These are phyloP conservation scores for Sarcophaga peregrina DNA, from an alignment of 1,140 invertebrate species.

Conservation along the genomic window DNA sequence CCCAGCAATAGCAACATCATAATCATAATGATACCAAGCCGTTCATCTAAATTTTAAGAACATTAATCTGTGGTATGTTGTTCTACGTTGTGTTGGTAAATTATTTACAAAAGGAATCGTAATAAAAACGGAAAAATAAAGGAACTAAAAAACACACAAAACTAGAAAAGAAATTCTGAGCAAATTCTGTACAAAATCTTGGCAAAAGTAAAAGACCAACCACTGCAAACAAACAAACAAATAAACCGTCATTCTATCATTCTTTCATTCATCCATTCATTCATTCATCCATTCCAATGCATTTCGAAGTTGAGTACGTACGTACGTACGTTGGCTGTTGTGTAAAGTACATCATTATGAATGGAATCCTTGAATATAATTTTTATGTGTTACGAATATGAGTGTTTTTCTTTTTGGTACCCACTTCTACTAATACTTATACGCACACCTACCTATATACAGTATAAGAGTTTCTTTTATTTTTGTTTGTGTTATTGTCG, in stretches of 20 bases:
- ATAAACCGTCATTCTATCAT: background rate
- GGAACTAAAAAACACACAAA: no score
- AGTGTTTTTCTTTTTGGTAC: background rate
- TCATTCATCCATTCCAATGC: background rate
- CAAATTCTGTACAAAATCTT: background rate
- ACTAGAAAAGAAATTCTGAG: no score
- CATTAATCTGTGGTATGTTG: constrained; percentile 7
- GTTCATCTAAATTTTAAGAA: background rate
- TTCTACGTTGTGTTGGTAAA: background rate
- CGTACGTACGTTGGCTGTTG: background rate
- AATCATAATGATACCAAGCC: no score
- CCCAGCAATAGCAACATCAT: background rate
- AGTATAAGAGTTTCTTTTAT: background rate
- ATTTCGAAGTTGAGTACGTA: background rate
- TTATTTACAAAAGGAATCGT: background rate
- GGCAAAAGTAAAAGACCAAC: background rate
- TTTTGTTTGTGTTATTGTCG: background rate
- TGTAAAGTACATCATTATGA: constrained; percentile 16
- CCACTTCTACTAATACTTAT: background rate
- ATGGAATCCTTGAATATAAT: background rate
- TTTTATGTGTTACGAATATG: background rate
- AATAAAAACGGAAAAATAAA: background rate
- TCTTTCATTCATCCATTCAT: background rate
- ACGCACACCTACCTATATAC: background rate
- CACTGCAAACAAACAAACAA: background rate